phyloP scores from a whole-genome alignment of 2,797 vertebrate genomes.

The Enteromius anoplus region DNA sequence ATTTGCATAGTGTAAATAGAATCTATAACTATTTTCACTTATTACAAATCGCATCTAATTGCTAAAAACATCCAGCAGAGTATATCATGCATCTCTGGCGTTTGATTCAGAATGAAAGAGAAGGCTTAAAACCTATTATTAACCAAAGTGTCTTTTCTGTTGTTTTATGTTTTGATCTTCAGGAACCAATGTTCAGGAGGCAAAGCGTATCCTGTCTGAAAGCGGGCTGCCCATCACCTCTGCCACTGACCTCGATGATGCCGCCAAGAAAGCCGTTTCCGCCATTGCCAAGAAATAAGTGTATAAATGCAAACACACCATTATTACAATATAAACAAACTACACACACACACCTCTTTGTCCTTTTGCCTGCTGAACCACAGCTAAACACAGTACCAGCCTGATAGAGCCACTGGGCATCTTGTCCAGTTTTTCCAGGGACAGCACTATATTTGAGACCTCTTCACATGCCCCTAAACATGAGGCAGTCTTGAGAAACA shows the following conservation, averaged over 20 bases:
- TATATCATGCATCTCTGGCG: background rate
- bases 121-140: background rate
- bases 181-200: constrained; percentile 96
- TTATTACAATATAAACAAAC: background rate
- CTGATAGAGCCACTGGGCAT: background rate
- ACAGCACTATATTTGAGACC: background rate
- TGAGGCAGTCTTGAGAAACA: background rate
- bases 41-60: no score
- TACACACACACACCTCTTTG: background rate
- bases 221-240: constrained; percentile 92
- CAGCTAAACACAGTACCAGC: background rate
- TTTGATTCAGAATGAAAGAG: background rate
- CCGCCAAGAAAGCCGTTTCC: constrained; percentile 92
- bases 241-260: constrained; percentile 92
- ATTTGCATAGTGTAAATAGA: no score
- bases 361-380: background rate
- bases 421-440: background rate
- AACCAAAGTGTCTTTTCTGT: constrained; percentile 41
- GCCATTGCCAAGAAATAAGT: constrained; percentile 84
- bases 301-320: background rate
- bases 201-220: constrained; percentile 87
- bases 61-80: background rate
- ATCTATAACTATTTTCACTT: no score
- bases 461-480: background rate
- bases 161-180: constrained; percentile 56